Evolutionary conservation across 2,888 invertebrate species (phyloP), one percentile per base, ranked within the genome.

Genomic region (Liodrosophila aerea): DNA sequence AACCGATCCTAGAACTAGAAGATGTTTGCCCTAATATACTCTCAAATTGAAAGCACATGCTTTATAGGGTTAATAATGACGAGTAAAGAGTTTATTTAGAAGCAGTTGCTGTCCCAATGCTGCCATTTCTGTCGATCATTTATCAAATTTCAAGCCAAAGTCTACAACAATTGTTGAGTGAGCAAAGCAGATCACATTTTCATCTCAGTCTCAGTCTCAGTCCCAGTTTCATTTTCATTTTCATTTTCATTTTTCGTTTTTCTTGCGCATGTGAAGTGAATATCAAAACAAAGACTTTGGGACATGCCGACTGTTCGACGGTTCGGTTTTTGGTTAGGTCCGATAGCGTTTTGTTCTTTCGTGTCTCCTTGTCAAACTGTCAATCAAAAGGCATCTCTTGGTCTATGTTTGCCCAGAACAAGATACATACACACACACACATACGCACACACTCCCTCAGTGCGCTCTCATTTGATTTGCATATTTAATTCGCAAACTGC

Each of bases 61-160:
- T 5, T 5, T 2, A 22, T 22, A 22, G 5, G 5, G 5, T 22
- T 22, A 2, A 22, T 5, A 5, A 22, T 22, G 22, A 22, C 22
- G n/a, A n/a, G n/a, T 22, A 22, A 22, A 22, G 22, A 22, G 2
- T 5, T 22, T 2, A 5, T 22, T 22, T 22, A 22, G 22, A 5
- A 22, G 22, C 22, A 22, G 22, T 22, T 22, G 22, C 22, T 22
- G 22, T 22, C 3, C 44, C 49, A 39, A 49, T 39, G 46, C 68
- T 54, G 54, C 56, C 43, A 46, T 51, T 64, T 64, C 39, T n/a
- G n/a, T 54, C 65, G 54, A 64, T 83, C 76, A 81, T 81, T 85
- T 85, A 85, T 81, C 85, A 81, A 85, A 81, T 81, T 85, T 83
- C 85, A 75, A 75, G 68, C 66, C 52, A 61, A 50, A 54, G 58